Percentiles rank a stretch among this genome's conserved stretches.
phyloP scores from a whole-genome alignment of 2,113 vertebrate genomes.

The Melanerpes formicivorus region DNA sequence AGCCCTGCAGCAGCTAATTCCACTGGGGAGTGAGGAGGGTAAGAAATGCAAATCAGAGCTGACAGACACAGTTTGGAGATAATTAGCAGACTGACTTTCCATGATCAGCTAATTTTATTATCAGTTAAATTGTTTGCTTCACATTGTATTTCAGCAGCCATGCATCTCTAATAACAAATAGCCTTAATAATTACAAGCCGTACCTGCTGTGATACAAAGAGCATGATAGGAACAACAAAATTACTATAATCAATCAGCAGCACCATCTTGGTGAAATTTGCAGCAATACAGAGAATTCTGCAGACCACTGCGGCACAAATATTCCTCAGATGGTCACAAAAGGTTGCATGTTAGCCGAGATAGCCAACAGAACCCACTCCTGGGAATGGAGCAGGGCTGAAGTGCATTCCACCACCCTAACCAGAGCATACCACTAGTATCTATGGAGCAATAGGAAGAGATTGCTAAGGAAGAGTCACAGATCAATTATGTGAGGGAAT shows the following conservation, averaged over 20 bases:
- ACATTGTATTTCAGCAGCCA: slow-evolving; percentile 31
- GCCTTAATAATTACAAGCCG: slow-evolving; percentile 56
- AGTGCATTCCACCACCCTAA: not conserved
- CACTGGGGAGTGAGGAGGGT: not conserved
- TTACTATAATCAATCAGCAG: slow-evolving; percentile 32
- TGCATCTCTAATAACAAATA: slow-evolving; percentile 55
- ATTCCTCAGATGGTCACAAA: not conserved
- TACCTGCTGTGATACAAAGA: slow-evolving; percentile 60
- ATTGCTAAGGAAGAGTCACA: not conserved
- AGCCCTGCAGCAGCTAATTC: not conserved
- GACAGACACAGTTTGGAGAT: slow-evolving; percentile 6
- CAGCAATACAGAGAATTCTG: slow-evolving; percentile 6
- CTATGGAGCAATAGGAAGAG: not conserved
- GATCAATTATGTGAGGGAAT: not conserved
- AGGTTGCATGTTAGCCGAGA: not conserved
- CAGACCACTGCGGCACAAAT: rapidly evolving
- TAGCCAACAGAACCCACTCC: not conserved
- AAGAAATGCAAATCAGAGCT: slow-evolving; percentile 6
- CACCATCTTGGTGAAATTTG: not conserved
- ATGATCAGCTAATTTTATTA: slow-evolving; percentile 57
- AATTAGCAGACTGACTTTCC: slow-evolving; percentile 47
- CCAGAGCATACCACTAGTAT: not conserved
- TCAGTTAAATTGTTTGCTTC: slow-evolving; percentile 30
- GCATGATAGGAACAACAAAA: slow-evolving; percentile 52
- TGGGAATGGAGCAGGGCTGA: not conserved